Evolutionary conservation across 2,797 vertebrate species (phyloP).

Genomic region (Arrhamphus sclerolepis): DNA sequence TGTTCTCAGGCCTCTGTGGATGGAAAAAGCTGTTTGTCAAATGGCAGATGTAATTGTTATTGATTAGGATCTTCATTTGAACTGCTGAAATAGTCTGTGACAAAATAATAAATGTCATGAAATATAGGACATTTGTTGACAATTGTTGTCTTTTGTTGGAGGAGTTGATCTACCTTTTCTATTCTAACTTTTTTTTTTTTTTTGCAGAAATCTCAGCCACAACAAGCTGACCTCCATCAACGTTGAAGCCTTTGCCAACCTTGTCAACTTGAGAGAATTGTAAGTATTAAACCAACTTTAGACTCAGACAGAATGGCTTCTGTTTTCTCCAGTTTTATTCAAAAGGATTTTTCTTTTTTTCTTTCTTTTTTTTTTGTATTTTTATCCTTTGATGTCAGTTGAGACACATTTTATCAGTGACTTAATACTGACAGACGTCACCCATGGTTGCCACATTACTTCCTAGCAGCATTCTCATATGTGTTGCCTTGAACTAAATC

Average conservation of each 20-base stretch:
- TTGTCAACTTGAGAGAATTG: constrained; percentile 91
- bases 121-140: not conserved
- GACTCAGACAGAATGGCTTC: not conserved
- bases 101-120: not conserved
- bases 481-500: constrained; percentile 75
- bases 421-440: constrained; percentile 16
- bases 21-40: constrained; percentile 52
- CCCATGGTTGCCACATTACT: constrained; percentile 17
- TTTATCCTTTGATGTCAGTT: not conserved
- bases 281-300: constrained; percentile 80
- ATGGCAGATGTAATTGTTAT: constrained; percentile 49
- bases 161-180: not conserved
- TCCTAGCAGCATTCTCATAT: constrained; percentile 54
- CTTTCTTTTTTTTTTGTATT: not conserved
- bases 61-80: constrained; percentile 39
- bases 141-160: not conserved
- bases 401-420: constrained; percentile 17
- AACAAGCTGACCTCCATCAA: constrained; percentile 90
- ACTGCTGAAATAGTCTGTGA: constrained; percentile 21
- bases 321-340: not conserved
- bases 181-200: constrained; percentile 8
- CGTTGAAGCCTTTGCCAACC: constrained; percentile 83
- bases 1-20: constrained; percentile 51
- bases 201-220: constrained; percentile 91
- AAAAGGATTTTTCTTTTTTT: not conserved